Conservation (phyloP, 2,888 invertebrate genomes). For the Diadegma fenestrale region DNA sequence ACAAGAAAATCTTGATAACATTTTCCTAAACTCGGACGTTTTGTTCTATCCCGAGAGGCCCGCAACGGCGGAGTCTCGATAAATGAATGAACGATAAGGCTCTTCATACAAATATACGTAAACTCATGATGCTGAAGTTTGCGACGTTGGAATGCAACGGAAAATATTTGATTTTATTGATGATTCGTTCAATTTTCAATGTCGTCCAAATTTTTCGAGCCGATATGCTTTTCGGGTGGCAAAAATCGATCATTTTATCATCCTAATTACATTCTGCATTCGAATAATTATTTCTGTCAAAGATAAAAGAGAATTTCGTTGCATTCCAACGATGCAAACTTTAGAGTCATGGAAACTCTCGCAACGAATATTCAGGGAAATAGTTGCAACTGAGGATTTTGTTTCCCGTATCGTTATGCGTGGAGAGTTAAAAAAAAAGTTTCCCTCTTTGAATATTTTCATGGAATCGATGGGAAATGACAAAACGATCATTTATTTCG, state of each 20-base stretch:
- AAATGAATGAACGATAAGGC: constrained; percentile 34
- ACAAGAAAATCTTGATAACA: constrained; percentile 27
- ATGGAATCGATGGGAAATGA: background rate
- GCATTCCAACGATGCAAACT: no score
- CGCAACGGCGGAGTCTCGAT: constrained; percentile 39
- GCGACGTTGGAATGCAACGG: no score
- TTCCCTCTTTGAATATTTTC: constrained; percentile 21
- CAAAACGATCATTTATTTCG: background rate
- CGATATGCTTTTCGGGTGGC: no score
- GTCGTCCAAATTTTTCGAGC: no score
- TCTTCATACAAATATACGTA: background rate
- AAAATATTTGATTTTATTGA: no score
- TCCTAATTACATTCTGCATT: no score
- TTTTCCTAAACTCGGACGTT: background rate
- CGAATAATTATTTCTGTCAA: no score
- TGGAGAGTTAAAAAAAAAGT: constrained; percentile 23
- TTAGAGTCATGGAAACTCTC: no score
- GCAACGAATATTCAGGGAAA: constrained; percentile 33
- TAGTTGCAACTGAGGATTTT: constrained; percentile 22
- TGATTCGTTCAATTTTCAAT: no score
- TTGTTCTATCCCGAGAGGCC: constrained; percentile 25
- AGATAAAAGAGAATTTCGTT: no score
- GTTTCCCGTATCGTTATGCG: constrained; percentile 2
- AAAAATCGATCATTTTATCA: no score
- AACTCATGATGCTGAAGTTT: no score